These are phyloP conservation scores for Poeciliopsis turrubarensis DNA, from an alignment of 2,113 vertebrate genomes.

Conservation along the genomic window DNA sequence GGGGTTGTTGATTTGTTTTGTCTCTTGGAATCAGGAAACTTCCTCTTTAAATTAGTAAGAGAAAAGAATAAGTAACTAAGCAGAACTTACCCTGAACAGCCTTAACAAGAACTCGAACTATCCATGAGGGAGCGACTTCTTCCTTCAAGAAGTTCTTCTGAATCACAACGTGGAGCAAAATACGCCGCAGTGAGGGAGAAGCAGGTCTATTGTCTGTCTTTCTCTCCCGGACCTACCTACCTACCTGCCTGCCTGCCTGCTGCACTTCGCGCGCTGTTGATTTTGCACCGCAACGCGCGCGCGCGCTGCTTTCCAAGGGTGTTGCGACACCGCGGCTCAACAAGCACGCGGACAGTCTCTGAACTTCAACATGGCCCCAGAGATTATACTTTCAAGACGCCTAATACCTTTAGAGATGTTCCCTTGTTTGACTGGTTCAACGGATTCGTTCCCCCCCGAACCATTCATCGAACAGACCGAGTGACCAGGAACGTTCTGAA, in stretches of 20 bases:
- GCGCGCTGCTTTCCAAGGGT: not conserved
- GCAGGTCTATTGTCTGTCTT: too few species aligned
- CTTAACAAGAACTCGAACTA: not conserved
- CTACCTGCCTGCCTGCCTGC: too few species aligned
- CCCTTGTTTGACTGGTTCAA: not conserved
- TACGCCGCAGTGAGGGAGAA: too few species aligned
- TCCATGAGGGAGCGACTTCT: not conserved
- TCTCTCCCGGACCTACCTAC: too few species aligned
- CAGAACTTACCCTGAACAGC: slow-evolving; percentile 49
- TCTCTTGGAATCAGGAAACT: not conserved
- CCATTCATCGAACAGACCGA: too few species aligned
- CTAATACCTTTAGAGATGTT: not conserved
- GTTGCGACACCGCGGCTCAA: not conserved
- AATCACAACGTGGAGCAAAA: not conserved
- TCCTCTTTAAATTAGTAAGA: not conserved
- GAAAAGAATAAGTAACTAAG: not conserved
- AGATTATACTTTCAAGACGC: not conserved
- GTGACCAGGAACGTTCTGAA: not conserved
- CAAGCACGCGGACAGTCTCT: not conserved
- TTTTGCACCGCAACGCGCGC: not conserved
- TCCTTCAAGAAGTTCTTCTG: not conserved
- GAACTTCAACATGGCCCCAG: not conserved
- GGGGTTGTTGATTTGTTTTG: too few species aligned
- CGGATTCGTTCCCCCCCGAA: too few species aligned
- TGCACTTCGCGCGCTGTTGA: not conserved